Conservation (phyloP, 2,797 vertebrate species). For the Salmo trutta region DNA sequence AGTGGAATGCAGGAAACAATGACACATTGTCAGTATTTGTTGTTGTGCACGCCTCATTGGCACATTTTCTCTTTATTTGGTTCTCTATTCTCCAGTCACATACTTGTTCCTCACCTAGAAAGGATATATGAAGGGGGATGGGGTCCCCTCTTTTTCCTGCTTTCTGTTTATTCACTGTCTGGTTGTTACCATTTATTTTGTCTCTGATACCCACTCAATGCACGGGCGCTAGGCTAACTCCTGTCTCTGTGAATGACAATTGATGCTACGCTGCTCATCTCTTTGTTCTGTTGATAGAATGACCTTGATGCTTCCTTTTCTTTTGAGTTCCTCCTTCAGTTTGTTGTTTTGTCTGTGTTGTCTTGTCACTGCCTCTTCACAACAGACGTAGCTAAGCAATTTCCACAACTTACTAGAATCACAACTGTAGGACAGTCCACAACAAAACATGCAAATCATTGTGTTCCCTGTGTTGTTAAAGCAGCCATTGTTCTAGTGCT, state of each 20-base stretch:
- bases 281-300: constrained; percentile 18
- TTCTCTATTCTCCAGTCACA: not conserved
- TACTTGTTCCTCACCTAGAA: not conserved
- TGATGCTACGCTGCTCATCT: constrained; percentile 25
- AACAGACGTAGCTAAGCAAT: not conserved
- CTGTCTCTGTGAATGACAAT: not conserved
- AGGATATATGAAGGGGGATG: not conserved
- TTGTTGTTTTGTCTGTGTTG: constrained; percentile 22
- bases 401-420: not conserved
- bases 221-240: constrained; percentile 16
- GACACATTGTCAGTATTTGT: not conserved
- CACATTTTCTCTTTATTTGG: constrained; percentile 5
- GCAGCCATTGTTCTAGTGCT: not conserved
- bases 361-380: constrained; percentile 11
- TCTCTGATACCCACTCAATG: constrained; percentile 17
- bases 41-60: not conserved
- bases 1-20: not conserved
- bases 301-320: constrained; percentile 12
- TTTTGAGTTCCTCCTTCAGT: not conserved
- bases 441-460: not conserved
- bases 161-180: constrained; percentile 16
- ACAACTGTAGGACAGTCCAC: not conserved
- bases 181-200: constrained; percentile 16
- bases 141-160: not conserved
- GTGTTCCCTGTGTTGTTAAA: not conserved